Conservation (phyloP, 2,888 invertebrate genomes). For the Hoplodrina blanda region DNA sequence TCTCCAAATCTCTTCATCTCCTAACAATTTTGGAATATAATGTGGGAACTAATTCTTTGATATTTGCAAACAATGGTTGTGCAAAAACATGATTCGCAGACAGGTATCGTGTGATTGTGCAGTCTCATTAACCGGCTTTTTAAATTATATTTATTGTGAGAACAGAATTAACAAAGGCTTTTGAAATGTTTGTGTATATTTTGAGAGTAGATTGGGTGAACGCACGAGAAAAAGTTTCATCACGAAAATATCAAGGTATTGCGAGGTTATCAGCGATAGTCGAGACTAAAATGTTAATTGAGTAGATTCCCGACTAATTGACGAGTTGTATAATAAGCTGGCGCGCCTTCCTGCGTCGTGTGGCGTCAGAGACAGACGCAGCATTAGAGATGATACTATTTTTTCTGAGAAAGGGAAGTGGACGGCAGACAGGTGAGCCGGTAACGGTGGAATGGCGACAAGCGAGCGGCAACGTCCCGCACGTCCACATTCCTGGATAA, state of each 20-base stretch:
- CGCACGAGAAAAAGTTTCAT: slow-evolving; percentile 52
- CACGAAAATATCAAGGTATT: slow-evolving; percentile 47
- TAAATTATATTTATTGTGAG: slow-evolving; percentile 68
- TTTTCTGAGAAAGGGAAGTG: slow-evolving; percentile 69
- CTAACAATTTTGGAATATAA: slow-evolving; percentile 69
- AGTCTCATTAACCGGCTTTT: slow-evolving; percentile 67
- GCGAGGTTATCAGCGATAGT: slow-evolving; percentile 30
- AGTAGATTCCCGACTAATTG: slow-evolving; percentile 51
- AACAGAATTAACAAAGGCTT: slow-evolving; percentile 72
- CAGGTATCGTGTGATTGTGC: slow-evolving; percentile 70
- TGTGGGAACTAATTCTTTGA: slow-evolving; percentile 75
- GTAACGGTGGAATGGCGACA: slow-evolving; percentile 73
- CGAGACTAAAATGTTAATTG: slow-evolving; percentile 43
- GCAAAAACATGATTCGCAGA: slow-evolving; percentile 76
- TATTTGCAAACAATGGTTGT: slow-evolving; percentile 77
- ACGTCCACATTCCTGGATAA: slow-evolving; percentile 76
- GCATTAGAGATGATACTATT: slow-evolving; percentile 60
- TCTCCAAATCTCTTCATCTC: slow-evolving; percentile 16
- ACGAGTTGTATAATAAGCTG: slow-evolving; percentile 41
- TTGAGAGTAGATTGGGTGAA: slow-evolving; percentile 50
- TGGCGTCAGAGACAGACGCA: slow-evolving; percentile 56
- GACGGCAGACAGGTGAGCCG: slow-evolving; percentile 71
- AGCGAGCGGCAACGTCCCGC: slow-evolving; percentile 65
- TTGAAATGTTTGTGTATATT: slow-evolving; percentile 62
- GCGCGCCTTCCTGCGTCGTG: slow-evolving; percentile 54